A percentile compares a stretch with the other conserved stretches of the same genome.
Conservation (phyloP, 2,888 invertebrate genomes). For the Camponotus fellah region DNA sequence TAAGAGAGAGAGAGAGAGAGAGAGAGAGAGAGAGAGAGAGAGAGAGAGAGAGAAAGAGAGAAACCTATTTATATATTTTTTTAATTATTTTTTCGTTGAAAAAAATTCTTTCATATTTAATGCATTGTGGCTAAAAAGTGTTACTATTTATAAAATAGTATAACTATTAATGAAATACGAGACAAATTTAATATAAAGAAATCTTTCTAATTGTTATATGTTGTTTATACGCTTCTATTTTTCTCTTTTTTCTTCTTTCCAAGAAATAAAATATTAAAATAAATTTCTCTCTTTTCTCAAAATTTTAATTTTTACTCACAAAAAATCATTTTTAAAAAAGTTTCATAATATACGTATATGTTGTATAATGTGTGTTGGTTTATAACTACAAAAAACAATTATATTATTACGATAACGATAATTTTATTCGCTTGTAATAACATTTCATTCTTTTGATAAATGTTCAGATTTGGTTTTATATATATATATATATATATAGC, state of each 20-base stretch:
- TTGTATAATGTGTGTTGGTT: neutral
- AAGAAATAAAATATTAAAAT: neutral
- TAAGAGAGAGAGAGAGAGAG: neutral
- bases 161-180: neutral
- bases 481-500: neutral
- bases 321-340: neutral
- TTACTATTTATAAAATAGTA: neutral
- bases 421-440: slow-evolving; percentile 18
- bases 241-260: neutral
- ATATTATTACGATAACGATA: slow-evolving; percentile 4
- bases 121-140: neutral
- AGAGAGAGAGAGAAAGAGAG: too few relatives aligned
- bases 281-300: neutral
- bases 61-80: neutral
- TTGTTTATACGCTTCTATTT: neutral
- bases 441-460: neutral
- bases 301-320: neutral
- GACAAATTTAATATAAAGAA: neutral
- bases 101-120: neutral
- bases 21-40: too few relatives aligned
- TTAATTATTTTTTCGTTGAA: neutral
- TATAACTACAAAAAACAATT: slow-evolving; percentile 1
- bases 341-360: neutral
- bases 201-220: neutral
- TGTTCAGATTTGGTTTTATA: neutral